Percentiles rank a stretch among this genome's conserved stretches.
phyloP scores from a whole-genome alignment of 2,797 vertebrate genomes.

The Crenichthys baileyi region DNA sequence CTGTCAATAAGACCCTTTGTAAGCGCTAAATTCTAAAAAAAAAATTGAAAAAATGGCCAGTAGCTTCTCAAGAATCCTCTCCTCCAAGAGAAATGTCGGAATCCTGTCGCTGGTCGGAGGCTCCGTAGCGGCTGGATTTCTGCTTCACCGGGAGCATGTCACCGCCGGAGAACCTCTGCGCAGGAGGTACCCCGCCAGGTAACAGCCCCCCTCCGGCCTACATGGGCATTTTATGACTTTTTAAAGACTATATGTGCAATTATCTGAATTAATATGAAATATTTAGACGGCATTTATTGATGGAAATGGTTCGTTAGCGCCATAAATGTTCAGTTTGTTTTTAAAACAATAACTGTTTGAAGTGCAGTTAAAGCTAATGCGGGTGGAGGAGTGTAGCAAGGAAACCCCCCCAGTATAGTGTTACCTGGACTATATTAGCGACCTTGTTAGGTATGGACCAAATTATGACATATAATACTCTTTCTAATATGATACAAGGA shows the following conservation, averaged over 20 bases:
- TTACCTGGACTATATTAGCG: neutral
- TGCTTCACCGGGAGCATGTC: conserved; percentile 86
- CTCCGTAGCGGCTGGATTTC: conserved; percentile 85
- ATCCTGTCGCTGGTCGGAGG: conserved; percentile 90
- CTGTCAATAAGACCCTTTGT: neutral
- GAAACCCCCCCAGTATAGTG: neutral
- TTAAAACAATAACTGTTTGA: neutral
- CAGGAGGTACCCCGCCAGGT: conserved; percentile 93
- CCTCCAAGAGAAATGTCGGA: conserved; percentile 79
- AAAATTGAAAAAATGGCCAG: conserved; percentile 80
- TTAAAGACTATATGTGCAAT: neutral
- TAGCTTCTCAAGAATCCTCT: conserved; percentile 87
- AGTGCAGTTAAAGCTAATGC: neutral
- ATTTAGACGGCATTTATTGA: neutral
- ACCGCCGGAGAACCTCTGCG: conserved; percentile 81
- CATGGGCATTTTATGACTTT: neutral
- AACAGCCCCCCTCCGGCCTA: conserved; percentile 22
- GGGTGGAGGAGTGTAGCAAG: neutral
- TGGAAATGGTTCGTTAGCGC: neutral
- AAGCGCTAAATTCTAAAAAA: no score
- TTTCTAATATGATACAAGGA: neutral
- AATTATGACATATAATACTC: neutral
- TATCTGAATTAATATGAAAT: no score
- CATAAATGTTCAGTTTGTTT: neutral
- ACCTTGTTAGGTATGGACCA: neutral